These are phyloP conservation scores for Timandra comae DNA, from an alignment of 2,888 invertebrate species.

Conservation along the genomic window DNA sequence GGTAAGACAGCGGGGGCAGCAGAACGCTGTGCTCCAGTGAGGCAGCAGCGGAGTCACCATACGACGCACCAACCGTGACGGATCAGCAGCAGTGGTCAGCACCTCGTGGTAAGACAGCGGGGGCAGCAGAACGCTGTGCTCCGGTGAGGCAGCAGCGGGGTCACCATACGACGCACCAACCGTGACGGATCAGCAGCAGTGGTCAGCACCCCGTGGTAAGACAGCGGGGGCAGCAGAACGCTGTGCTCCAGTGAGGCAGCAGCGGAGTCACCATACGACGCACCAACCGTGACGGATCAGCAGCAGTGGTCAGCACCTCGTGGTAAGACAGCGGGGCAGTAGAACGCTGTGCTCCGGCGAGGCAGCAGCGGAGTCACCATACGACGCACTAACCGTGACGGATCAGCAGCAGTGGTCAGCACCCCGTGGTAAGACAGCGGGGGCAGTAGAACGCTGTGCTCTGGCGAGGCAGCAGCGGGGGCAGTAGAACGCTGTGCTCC, in stretches of 20 bases:
- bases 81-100: background rate
- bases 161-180: background rate
- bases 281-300: background rate
- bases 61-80: background rate
- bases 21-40: background rate
- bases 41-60: background rate
- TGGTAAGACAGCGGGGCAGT: conserved; percentile 2
- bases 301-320: background rate
- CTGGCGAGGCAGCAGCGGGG: conserved; percentile 8
- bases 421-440: conserved; percentile 12
- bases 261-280: background rate
- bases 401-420: conserved; percentile 6
- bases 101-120: background rate
- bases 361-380: conserved; percentile 1
- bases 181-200: background rate
- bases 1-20: background rate
- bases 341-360: conserved; percentile 2
- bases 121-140: background rate
- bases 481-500: background rate
- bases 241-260: background rate
- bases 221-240: background rate
- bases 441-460: conserved; percentile 4
- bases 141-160: background rate
- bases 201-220: background rate
- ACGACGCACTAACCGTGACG: background rate